Evolutionary conservation across 2,113 vertebrate species (phyloP).

Genomic region (Noturus placidus): DNA sequence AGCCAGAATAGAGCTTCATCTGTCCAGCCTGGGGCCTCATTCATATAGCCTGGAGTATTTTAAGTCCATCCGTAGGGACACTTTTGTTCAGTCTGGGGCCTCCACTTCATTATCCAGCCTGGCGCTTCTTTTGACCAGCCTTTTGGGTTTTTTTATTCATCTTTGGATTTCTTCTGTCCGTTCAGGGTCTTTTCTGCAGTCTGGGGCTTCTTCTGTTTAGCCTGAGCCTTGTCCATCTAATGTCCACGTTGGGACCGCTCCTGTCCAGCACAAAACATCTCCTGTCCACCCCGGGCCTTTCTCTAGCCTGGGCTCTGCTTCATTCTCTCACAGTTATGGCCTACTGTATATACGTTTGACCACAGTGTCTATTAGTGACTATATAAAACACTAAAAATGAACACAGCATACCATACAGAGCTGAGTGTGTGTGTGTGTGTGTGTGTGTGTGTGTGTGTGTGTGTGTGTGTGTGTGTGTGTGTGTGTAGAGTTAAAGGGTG

Average conservation of each 20-base stretch:
- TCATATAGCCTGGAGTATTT: not conserved
- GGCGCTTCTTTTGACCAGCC: not conserved
- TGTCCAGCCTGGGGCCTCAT: not conserved
- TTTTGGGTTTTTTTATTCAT: not conserved
- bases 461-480: not conserved
- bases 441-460: too few species aligned
- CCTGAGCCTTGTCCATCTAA: not conserved
- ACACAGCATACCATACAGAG: not conserved
- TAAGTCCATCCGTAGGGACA: not conserved
- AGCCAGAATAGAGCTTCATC: not conserved
- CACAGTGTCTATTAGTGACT: not conserved
- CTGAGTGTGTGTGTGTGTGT: not conserved
- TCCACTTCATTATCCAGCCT: not conserved
- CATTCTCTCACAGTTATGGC: not conserved
- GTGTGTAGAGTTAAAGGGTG: not conserved
- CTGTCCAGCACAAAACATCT: not conserved
- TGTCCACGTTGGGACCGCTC: not conserved
- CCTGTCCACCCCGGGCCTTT: not conserved
- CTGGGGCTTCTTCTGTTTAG: not conserved
- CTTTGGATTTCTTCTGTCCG: not conserved
- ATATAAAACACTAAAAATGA: not conserved
- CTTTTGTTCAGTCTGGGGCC: not conserved
- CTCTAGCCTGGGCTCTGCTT: not conserved
- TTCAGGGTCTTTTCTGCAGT: not conserved
- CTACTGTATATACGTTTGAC: not conserved